Evolutionary conservation across 2,888 invertebrate species (phyloP).

Genomic region (Ophioninae sp.): DNA sequence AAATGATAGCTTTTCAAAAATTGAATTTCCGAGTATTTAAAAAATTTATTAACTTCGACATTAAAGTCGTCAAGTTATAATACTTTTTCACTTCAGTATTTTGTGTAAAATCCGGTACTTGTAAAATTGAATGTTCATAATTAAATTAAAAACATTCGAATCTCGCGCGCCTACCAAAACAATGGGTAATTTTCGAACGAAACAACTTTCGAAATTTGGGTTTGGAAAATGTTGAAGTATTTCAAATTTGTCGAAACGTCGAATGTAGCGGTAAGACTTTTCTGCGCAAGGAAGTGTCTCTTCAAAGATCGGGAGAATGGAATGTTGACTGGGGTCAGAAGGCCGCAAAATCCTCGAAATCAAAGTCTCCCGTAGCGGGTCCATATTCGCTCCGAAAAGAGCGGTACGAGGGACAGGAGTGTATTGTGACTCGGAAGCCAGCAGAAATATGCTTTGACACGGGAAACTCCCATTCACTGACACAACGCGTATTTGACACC

Average conservation of each 20-base stretch:
- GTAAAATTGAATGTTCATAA: neutral
- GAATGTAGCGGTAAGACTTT: too few relatives aligned
- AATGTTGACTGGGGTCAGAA: neutral
- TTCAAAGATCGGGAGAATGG: constrained; percentile 2
- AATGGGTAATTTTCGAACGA: neutral
- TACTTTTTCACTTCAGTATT: neutral
- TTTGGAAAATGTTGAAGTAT: neutral
- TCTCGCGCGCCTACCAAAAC: neutral
- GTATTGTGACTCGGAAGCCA: constrained; percentile 43
- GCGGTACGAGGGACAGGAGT: constrained; percentile 2
- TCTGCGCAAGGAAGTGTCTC: neutral
- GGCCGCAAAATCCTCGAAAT: constrained; percentile 27
- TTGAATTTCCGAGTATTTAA: too few relatives aligned
- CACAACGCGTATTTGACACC: constrained; percentile 71
- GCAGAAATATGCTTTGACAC: constrained; percentile 71
- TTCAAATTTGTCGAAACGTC: neutral
- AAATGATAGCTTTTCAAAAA: too few relatives aligned
- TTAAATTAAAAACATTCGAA: neutral
- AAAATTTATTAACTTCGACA: neutral
- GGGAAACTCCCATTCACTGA: constrained; percentile 72
- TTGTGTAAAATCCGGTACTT: neutral
- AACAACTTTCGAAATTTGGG: neutral
- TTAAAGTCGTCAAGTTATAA: neutral
- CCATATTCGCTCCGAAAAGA: neutral
- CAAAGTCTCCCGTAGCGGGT: constrained; percentile 9